phyloP scores from a whole-genome alignment of 2,113 vertebrate species.

The Empidonax traillii region DNA sequence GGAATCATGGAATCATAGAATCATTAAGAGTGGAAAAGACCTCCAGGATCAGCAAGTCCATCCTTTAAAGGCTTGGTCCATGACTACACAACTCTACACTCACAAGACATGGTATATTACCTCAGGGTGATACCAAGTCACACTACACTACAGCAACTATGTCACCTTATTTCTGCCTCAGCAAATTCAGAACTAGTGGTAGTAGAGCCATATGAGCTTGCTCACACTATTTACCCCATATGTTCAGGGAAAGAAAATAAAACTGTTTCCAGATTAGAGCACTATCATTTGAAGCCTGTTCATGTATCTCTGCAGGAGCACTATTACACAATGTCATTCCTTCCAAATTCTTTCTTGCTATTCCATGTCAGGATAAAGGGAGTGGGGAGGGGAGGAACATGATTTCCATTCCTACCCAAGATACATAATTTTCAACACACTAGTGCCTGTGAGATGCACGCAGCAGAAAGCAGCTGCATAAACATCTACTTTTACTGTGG shows the following conservation, averaged over 20 bases:
- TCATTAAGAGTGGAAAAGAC: not conserved
- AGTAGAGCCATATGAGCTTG: not conserved
- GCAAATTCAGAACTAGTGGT: not conserved
- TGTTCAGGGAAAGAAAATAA: not conserved
- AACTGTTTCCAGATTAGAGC: not conserved
- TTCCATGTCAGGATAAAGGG: not conserved
- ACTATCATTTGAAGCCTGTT: not conserved
- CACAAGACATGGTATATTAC: not conserved
- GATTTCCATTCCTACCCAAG: not conserved
- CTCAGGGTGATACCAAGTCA: not conserved
- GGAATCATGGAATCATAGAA: not conserved
- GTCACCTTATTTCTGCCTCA: not conserved
- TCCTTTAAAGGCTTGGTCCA: not conserved
- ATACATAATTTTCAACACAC: not conserved
- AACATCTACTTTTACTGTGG: not conserved
- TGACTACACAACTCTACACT: accelerated
- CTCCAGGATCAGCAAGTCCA: not conserved
- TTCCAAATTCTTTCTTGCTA: not conserved
- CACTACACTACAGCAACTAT: not conserved
- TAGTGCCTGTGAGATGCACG: not conserved
- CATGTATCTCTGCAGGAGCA: not conserved
- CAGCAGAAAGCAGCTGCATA: not conserved
- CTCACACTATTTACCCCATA: not conserved
- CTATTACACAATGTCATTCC: not conserved
- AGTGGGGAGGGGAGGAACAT: not conserved